Base-by-base conservation (phyloP, 2,113 vertebrate species). In the Lepisosteus osseus region DNA sequence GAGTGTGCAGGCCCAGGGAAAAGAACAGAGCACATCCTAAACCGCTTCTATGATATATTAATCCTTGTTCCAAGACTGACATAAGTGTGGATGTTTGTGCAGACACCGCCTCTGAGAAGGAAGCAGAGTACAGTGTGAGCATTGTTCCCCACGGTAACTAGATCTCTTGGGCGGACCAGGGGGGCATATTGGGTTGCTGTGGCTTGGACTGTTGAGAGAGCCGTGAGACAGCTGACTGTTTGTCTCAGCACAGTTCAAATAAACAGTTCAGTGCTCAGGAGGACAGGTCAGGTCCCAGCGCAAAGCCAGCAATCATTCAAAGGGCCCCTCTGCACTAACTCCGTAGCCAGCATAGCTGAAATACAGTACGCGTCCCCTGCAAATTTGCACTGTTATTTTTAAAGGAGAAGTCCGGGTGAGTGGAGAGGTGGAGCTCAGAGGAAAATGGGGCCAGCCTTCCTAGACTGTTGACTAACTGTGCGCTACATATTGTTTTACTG, bases 81-180 rank as follows among this genome's bases (percentile, higher is more conserved):
- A 85, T 83, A 79, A 77, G 79, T 77, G 66, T 86, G 86, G 82
- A 82, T 87, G 82, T 87, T 84, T 88, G 84, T 82, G 73, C 79
- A 82, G 65, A 79, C 74, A 82, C 86, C 81, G 84, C 83, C 78
- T 55, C 78, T 3, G 73, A 86, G 79, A 78, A 82, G 78, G 77
- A 82, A 82, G 79, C 79, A 54, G 5, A 62, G 80, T 78, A 92
- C 89, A 92, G 88, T 87, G 85, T 68, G 71, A 1, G 75, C 84
- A 89, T 91, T 92, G 91, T 92, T 90, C 87, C 78, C 42, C 61
- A 71, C 77, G 73, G 87, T 88, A 93, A 93, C 86, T 81, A 77
- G 85, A 90, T 80, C 89, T 57, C 68, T 76, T 75, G 67, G 67
- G 75, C 83, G 76, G 72, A 79, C 80, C 84, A 77, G 79, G 78